Percentiles rank a stretch among this genome's conserved stretches.
Evolutionary conservation across 2,888 invertebrate genomes (phyloP).

Genomic region (Eristalinus sepulchralis): DNA sequence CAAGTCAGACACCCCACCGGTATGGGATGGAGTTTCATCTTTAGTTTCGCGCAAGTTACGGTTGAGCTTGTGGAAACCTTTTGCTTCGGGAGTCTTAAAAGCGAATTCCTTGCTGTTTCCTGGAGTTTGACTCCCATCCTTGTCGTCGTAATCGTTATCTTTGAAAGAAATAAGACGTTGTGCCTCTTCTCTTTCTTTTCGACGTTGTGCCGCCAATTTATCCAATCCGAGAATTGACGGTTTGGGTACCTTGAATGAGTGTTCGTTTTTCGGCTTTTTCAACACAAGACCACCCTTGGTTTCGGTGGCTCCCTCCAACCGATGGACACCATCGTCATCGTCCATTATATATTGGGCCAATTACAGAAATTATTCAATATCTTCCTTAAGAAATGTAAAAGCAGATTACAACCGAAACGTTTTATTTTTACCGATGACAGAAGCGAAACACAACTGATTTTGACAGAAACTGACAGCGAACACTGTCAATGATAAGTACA

Average conservation of each 20-base stretch:
- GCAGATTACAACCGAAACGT: constrained; percentile 37
- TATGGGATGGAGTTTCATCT: constrained; percentile 96
- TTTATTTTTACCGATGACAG: constrained; percentile 69
- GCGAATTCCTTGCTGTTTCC: constrained; percentile 75
- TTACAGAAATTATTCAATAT: neutral
- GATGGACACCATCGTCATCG: constrained; percentile 82
- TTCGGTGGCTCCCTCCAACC: constrained; percentile 85
- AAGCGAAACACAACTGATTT: constrained; percentile 60
- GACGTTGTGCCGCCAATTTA: constrained; percentile 89
- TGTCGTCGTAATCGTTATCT: constrained; percentile 81
- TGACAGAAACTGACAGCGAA: constrained; percentile 24
- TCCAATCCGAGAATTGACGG: constrained; percentile 91
- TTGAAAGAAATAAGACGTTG: constrained; percentile 86
- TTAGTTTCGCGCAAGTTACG: constrained; percentile 89
- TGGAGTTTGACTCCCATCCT: constrained; percentile 70
- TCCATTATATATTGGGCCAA: constrained; percentile 66
- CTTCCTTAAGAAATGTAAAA: constrained; percentile 10
- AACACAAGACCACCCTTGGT: constrained; percentile 87
- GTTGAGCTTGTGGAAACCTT: constrained; percentile 77
- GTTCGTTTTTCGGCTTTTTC: constrained; percentile 82
- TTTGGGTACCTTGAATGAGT: constrained; percentile 87
- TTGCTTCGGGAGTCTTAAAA: constrained; percentile 79
- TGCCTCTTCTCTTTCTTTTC: constrained; percentile 84
- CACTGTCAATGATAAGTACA: neutral
- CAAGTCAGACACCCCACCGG: constrained; percentile 91